Evolutionary conservation across 1,140 invertebrate species (phyloP).

Genomic region (Zaprionus camerounensis): DNA sequence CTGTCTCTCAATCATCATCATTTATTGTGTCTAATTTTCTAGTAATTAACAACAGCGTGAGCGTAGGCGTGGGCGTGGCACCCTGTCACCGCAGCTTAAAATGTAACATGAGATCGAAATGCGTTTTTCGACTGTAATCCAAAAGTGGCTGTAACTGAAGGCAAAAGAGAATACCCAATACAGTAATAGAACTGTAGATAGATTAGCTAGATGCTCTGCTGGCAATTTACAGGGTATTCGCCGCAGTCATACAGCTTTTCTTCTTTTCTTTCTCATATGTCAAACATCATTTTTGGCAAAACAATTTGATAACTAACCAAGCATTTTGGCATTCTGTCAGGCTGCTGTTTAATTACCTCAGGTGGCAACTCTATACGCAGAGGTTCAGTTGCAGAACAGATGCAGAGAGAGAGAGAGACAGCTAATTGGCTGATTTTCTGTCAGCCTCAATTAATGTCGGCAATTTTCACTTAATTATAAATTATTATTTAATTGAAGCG

Average conservation of each 20-base stretch:
- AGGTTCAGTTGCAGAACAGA: background rate
- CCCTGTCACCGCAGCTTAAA: background rate
- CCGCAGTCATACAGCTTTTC: background rate
- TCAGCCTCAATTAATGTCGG: background rate
- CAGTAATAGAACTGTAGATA: background rate
- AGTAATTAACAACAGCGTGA: constrained; percentile 35
- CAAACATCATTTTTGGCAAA: background rate
- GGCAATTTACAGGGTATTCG: background rate
- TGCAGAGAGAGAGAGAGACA: background rate
- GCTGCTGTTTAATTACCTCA: background rate
- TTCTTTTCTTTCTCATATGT: background rate
- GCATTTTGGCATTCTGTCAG: background rate
- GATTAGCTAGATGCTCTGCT: too few relatives aligned
- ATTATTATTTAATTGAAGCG: background rate
- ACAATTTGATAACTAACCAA: background rate
- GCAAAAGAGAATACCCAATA: background rate
- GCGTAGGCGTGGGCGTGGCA: background rate
- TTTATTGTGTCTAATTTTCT: constrained; percentile 43
- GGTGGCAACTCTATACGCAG: background rate
- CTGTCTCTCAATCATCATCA: constrained; percentile 23
- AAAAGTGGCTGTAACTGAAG: too few relatives aligned
- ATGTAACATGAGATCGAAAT: background rate
- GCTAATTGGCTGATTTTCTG: background rate
- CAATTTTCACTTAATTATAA: background rate
- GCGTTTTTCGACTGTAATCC: background rate